Percentiles rank a stretch among this genome's conserved stretches.
Conservation (phyloP, 2,113 vertebrate genomes). For the Egretta garzetta region DNA sequence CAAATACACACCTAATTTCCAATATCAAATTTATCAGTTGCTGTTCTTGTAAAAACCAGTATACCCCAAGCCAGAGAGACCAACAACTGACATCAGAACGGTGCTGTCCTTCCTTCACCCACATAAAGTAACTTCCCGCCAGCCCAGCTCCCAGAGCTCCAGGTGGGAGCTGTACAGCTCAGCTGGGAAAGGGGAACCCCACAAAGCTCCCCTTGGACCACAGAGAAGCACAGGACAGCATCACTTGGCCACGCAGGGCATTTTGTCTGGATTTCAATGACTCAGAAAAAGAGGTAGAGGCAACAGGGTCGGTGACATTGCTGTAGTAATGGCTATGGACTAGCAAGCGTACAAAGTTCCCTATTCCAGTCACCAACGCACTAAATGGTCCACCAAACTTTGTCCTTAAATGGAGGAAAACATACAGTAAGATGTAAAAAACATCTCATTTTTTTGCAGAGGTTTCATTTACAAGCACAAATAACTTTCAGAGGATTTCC, state of each 20-base stretch:
- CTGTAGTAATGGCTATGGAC: background rate
- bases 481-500: background rate
- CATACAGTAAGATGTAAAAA: background rate
- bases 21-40: background rate
- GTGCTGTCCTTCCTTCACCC: background rate
- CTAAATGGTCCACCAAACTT: background rate
- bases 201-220: background rate
- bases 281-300: background rate
- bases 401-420: background rate
- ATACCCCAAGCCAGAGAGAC: background rate
- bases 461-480: background rate
- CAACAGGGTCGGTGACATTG: background rate
- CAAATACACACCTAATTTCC: background rate
- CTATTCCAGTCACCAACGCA: background rate
- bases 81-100: background rate
- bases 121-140: too few relatives aligned
- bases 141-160: background rate
- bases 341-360: accelerated
- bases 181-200: background rate
- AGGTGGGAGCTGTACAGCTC: background rate
- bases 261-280: background rate
- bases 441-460: background rate
- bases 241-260: background rate
- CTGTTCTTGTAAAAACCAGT: background rate
- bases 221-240: background rate